Base-by-base conservation (phyloP, 2,888 invertebrate species). In the Cryptocephalus primarius region DNA sequence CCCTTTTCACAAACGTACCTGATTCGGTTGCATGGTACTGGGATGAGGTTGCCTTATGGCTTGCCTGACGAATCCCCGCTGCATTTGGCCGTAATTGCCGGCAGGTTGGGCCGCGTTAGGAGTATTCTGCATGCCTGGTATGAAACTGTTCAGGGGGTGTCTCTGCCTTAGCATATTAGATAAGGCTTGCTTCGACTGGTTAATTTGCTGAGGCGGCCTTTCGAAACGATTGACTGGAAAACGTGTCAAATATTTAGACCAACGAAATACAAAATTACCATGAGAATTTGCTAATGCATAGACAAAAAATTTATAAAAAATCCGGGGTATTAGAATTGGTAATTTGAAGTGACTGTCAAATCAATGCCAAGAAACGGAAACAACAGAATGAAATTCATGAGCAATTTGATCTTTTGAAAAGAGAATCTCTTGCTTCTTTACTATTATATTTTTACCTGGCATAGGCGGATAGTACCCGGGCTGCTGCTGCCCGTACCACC, bases 141-240 rank as follows among this genome's bases (percentile, higher is more conserved):
- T 63, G 59, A 70, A 65, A 44, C 63, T 63, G 41, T 77, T 76
- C 54, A 75, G 75, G 0, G 88, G 88, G 54, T 85, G 76, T 6
- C 91, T 76, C 59, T 84, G 80, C 0, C 88, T 77, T 45, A 92
- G 71, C 88, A 92, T 88, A 61, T 88, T 83, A 43, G 87, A 86
- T 36, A 92, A 72, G 0, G 91, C 91, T 64, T 88, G 88, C 62
- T 92, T 91, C 6, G 86, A 85, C 56, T 84, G 85, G 64, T 83
- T 83, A 56, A 83, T 83, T 44, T 68, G 67, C 50, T 67, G 68
- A 1, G 71, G 71, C 1, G 72, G 72, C 13, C 73, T 59, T 53
- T 74, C 74, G 53, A 73, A 74, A 48, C 74, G 65, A 52, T 70
- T 72, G 11, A 72, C 71, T 61, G 43, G 11, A 36, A 36, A 11